Evolutionary conservation across 2,113 vertebrate species (phyloP).

Genomic region (Pseudolaguvia tuberculata): DNA sequence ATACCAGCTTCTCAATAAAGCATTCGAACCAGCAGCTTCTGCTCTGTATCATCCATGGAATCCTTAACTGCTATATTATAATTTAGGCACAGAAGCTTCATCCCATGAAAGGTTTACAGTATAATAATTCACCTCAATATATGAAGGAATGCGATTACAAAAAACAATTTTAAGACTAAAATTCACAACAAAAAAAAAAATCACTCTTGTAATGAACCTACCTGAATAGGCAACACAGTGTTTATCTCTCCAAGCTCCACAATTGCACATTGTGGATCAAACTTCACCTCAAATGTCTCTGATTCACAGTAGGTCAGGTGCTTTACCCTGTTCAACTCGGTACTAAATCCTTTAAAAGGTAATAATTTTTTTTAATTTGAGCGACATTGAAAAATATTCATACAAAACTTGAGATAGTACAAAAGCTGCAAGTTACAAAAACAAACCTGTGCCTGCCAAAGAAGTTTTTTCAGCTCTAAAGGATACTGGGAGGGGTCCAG

Average conservation of each 20-base stretch:
- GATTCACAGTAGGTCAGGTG: slow-evolving; percentile 65
- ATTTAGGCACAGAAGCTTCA: not conserved
- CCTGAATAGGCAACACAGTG: slow-evolving; percentile 71
- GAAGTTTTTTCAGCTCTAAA: slow-evolving; percentile 58
- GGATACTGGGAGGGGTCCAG: slow-evolving; percentile 63
- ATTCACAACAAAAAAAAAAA: too few species aligned
- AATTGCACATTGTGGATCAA: slow-evolving; percentile 64
- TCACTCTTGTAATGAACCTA: slow-evolving; percentile 37
- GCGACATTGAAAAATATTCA: not conserved
- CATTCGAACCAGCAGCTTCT: too few species aligned
- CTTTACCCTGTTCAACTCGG: slow-evolving; percentile 63
- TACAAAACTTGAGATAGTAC: not conserved
- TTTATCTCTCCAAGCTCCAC: slow-evolving; percentile 55
- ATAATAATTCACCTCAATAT: not conserved
- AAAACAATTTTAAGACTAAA: not conserved
- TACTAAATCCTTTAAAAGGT: slow-evolving; percentile 67
- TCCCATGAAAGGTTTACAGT: not conserved
- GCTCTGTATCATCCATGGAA: too few species aligned
- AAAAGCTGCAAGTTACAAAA: not conserved
- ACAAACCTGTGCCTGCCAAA: slow-evolving; percentile 69
- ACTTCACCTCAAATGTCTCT: slow-evolving; percentile 65
- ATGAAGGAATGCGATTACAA: not conserved
- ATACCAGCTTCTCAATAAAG: too few species aligned
- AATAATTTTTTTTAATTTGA: not conserved
- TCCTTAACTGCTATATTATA: not conserved